A percentile compares a stretch with the other conserved stretches of the same genome.
Conservation (phyloP, 2,888 invertebrate genomes). For the Drosophila sordidula region DNA sequence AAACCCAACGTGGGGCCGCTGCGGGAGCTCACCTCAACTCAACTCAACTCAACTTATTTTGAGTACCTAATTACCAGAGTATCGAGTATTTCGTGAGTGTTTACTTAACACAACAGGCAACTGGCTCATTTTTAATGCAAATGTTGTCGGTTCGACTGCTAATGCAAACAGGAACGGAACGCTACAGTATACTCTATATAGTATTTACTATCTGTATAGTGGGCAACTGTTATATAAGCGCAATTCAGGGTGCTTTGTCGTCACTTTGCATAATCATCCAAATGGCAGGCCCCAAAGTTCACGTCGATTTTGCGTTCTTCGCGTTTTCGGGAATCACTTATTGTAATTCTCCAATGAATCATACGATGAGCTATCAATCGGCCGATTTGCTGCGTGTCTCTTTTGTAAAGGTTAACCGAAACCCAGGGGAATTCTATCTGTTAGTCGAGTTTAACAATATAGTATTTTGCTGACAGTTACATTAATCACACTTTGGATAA, state of each 20-base stretch:
- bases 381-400: slow-evolving; percentile 12
- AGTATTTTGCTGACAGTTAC: not conserved
- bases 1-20: slow-evolving; percentile 23
- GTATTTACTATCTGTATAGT: slow-evolving; percentile 7
- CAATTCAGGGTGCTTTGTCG: not conserved
- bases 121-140: slow-evolving; percentile 63
- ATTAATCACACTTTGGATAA: not conserved
- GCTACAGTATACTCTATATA: not conserved
- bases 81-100: slow-evolving; percentile 36
- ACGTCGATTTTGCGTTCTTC: slow-evolving; percentile 9
- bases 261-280: slow-evolving; percentile 30
- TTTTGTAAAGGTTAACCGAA: not conserved
- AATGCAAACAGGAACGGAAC: slow-evolving; percentile 43
- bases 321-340: slow-evolving; percentile 47
- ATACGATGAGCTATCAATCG: slow-evolving; percentile 23
- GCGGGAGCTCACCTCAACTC: slow-evolving; percentile 29
- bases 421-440: not conserved
- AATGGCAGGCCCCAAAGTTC: slow-evolving; percentile 47
- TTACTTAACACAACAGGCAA: slow-evolving; percentile 11
- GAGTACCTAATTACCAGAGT: slow-evolving; percentile 36
- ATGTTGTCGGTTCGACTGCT: slow-evolving; percentile 60
- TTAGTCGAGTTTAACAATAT: not conserved
- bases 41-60: slow-evolving; percentile 20
- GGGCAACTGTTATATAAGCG: slow-evolving; percentile 38
- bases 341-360: slow-evolving; percentile 44